Conservation (phyloP, 2,113 vertebrate genomes). For the Agelaius phoeniceus region DNA sequence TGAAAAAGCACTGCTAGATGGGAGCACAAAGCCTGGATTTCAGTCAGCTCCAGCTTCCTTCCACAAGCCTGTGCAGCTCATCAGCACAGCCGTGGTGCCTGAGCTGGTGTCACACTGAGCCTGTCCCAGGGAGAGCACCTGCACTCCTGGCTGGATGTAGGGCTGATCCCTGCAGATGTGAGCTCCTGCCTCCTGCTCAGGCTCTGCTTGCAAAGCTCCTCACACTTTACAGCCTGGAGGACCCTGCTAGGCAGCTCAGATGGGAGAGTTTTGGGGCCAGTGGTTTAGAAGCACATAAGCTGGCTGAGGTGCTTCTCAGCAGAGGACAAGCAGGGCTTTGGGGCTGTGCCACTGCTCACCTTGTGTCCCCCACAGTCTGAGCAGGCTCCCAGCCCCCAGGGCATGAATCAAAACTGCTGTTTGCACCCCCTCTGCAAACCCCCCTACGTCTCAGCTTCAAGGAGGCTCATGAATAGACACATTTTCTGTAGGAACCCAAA, state of each 20-base stretch:
- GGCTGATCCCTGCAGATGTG: not conserved
- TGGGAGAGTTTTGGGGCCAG: not conserved
- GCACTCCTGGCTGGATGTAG: not conserved
- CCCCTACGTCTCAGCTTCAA: not conserved
- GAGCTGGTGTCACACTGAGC: not conserved
- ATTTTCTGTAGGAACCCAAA: not conserved
- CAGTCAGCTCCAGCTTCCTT: not conserved
- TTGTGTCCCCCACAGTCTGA: not conserved
- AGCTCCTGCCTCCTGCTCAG: not conserved
- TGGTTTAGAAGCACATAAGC: not conserved
- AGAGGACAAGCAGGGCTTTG: not conserved
- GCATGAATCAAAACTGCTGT: not conserved
- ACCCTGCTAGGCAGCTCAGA: not conserved
- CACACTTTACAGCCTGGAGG: not conserved
- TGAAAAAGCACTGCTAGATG: not conserved
- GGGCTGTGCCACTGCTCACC: not conserved
- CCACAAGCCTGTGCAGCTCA: not conserved
- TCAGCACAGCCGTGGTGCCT: not conserved
- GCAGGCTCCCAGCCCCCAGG: not conserved
- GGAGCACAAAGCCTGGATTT: not conserved
- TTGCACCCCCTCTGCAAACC: not conserved
- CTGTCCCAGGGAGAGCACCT: rapidly evolving
- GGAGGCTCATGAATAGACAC: not conserved
- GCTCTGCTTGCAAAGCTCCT: not conserved
- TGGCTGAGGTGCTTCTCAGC: not conserved